Percentiles rank a stretch among this genome's conserved stretches.
phyloP scores from a whole-genome alignment of 1,140 invertebrate genomes.

The Caligus rogercresseyi region DNA sequence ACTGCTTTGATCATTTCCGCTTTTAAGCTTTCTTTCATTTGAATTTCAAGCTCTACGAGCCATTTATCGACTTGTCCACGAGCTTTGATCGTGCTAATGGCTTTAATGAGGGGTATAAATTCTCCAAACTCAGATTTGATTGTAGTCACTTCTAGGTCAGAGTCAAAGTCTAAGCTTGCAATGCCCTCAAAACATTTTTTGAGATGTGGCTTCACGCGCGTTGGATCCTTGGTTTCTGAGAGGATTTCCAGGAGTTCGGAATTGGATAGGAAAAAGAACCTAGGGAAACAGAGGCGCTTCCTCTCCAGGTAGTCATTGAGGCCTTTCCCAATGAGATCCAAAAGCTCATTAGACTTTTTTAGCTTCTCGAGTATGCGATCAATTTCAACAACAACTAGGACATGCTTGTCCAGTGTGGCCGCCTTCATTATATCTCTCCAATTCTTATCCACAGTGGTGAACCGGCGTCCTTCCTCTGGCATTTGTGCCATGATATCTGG shows the following conservation, averaged over 20 bases:
- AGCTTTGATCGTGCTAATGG: slow-evolving; percentile 70
- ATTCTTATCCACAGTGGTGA: slow-evolving; percentile 68
- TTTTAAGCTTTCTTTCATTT: slow-evolving; percentile 75
- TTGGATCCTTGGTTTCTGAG: slow-evolving; percentile 87
- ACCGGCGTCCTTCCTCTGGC: slow-evolving; percentile 75
- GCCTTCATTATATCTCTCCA: slow-evolving; percentile 90
- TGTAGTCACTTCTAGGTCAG: slow-evolving; percentile 58
- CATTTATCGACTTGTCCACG: slow-evolving; percentile 92
- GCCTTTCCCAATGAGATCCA: slow-evolving; percentile 77
- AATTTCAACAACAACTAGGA: slow-evolving; percentile 66
- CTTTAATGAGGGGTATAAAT: slow-evolving; percentile 49
- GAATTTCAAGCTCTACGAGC: slow-evolving; percentile 70
- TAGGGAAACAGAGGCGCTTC: slow-evolving; percentile 78
- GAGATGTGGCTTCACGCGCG: slow-evolving; percentile 83
- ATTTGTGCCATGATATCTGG: slow-evolving; percentile 87
- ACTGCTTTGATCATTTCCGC: slow-evolving; percentile 29
- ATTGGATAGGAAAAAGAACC: slow-evolving; percentile 94
- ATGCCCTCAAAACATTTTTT: slow-evolving; percentile 95
- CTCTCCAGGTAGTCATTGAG: slow-evolving; percentile 88
- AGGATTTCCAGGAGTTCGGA: slow-evolving; percentile 88
- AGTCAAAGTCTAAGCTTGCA: slow-evolving; percentile 62
- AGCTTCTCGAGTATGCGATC: slow-evolving; percentile 81
- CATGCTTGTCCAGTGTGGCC: slow-evolving; percentile 52
- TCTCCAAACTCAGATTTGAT: slow-evolving; percentile 82
- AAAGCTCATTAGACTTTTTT: slow-evolving; percentile 64